phyloP scores from a whole-genome alignment of 1,140 invertebrate genomes.

The Drosophila mayri region DNA sequence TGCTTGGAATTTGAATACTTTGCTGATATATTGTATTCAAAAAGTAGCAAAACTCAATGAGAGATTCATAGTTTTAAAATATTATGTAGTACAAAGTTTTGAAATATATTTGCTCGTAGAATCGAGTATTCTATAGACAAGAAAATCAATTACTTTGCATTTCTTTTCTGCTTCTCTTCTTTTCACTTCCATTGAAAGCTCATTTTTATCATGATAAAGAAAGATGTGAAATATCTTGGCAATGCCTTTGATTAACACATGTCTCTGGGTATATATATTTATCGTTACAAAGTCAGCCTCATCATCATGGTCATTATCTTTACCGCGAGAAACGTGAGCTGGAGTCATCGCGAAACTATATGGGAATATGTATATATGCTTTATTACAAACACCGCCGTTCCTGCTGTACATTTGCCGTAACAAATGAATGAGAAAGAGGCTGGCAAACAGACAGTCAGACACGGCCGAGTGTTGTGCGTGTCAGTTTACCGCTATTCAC shows the following conservation, averaged over 20 bases:
- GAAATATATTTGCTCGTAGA: not conserved
- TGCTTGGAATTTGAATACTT: not conserved
- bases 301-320: conserved; percentile 38
- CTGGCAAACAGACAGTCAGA: conserved; percentile 65
- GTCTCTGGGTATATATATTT: conserved; percentile 34
- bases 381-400: conserved; percentile 58
- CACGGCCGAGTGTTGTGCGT: conserved; percentile 58
- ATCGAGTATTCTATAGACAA: not conserved
- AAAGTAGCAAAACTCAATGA: not conserved
- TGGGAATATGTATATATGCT: conserved; percentile 59
- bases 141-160: not conserved
- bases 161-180: not conserved
- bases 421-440: conserved; percentile 70
- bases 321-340: conserved; percentile 13
- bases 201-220: conserved; percentile 25
- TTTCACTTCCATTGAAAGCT: conserved; percentile 1
- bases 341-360: conserved; percentile 55
- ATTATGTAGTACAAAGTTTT: not conserved
- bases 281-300: conserved; percentile 59
- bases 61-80: not conserved
- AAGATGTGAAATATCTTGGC: conserved; percentile 1
- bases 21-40: not conserved
- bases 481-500: conserved; percentile 66
- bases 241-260: conserved; percentile 51
- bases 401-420: conserved; percentile 59